A percentile compares a stretch with the other conserved stretches of the same genome.
Evolutionary conservation across 2,113 vertebrate species (phyloP).

Genomic region (Sclerurus mexicanus): DNA sequence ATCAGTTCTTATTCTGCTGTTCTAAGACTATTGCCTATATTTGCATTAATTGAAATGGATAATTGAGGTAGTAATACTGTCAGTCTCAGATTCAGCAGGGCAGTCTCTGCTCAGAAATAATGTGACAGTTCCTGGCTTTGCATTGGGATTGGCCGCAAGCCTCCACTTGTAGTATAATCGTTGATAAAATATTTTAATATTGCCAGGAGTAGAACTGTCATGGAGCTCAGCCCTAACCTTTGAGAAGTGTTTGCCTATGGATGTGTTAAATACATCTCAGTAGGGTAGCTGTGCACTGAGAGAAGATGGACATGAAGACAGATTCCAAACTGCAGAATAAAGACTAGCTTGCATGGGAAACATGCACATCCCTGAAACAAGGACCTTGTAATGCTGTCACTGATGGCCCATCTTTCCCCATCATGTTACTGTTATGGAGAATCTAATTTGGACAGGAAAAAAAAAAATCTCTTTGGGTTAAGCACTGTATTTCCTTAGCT

Average conservation of each 20-base stretch:
- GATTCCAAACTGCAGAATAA: conserved; percentile 23
- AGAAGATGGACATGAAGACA: conserved; percentile 11
- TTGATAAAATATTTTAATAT: conserved; percentile 62
- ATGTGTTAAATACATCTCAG: conserved; percentile 46
- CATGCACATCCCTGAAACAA: not conserved
- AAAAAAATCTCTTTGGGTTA: not conserved
- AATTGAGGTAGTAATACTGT: conserved; percentile 46
- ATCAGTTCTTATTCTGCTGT: conserved; percentile 43
- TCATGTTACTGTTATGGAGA: not conserved
- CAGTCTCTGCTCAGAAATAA: conserved; percentile 35
- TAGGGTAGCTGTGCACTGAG: conserved; percentile 17
- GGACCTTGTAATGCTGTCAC: not conserved
- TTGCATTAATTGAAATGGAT: conserved; percentile 60
- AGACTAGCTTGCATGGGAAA: not conserved
- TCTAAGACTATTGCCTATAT: conserved; percentile 43
- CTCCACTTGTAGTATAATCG: conserved; percentile 57
- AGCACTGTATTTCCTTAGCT: not conserved
- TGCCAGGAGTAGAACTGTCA: conserved; percentile 23
- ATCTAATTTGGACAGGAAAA: not conserved
- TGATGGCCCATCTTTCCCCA: not conserved
- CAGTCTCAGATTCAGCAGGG: conserved; percentile 20
- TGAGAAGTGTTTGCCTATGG: conserved; percentile 59
- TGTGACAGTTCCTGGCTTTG: conserved; percentile 29
- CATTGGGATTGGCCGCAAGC: conserved; percentile 53
- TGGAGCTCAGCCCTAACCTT: conserved; percentile 60